Base-by-base conservation (phyloP, 2,797 vertebrate genomes). In the Enteromius paludinosus region DNA sequence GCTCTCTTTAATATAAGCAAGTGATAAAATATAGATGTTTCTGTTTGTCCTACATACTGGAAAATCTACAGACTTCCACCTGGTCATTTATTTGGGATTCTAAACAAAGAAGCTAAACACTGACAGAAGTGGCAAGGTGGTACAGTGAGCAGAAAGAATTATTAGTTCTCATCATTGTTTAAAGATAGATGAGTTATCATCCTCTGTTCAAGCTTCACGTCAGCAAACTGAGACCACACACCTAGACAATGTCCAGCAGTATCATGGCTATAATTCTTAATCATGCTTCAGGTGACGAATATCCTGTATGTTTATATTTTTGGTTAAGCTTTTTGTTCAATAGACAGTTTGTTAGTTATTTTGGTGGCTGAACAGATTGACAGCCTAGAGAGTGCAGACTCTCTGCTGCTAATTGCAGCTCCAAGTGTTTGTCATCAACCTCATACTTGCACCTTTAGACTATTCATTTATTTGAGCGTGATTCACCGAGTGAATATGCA, bases 41-140 rank as follows among this genome's bases (percentile, higher is more conserved):
- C 15, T 64, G 14, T 61, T 61, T 73, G 25, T 72, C 25, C 3
- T 62, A 41, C n/a, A 18, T 28, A 65, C 64, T 43, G n/a, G 61
- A 54, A 81, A 81, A 52, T 15, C 33, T 81, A 33, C 68, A 81
- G 79, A 62, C 41, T 72, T 41, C 41, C 5, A 1, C 4, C 59
- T 73, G 59, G 30, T 41, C 10, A 54, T 62, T 74, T 52, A 74
- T 81, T 74, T 28, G 15, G 6, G 14, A 62, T 72, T 73, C 30
- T 41, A 73, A 38, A 41, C 43, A 61, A 73, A 41, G 43, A 68
- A 6, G 62, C 35, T 82, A 82, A 82, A 76, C 81, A 82, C 10
- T 47, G 49, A 79, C 0, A 9, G n/a, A 20, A 20, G 15, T 11
- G 4, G 45, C 23, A 17, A 72, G 62, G 23, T 41, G 33, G n/a